These are phyloP conservation scores for Cercocebus atys DNA, from an alignment of 2,113 vertebrate genomes.

Conservation along the genomic window DNA sequence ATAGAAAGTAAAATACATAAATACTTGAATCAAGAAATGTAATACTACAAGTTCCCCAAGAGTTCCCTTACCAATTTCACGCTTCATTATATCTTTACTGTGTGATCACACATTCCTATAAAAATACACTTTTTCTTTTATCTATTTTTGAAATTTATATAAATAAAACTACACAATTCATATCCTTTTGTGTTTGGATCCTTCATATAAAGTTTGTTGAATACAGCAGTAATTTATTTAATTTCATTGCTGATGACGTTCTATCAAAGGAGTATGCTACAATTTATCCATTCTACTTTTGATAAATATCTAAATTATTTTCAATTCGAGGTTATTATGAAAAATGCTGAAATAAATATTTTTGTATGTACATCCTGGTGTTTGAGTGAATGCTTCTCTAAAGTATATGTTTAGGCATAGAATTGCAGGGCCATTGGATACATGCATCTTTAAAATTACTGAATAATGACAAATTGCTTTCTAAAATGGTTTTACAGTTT, in stretches of 20 bases:
- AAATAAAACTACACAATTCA: not conserved
- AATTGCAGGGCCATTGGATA: not conserved
- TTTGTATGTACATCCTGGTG: not conserved
- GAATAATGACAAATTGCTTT: not conserved
- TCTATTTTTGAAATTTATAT: not conserved
- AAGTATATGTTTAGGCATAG: not conserved
- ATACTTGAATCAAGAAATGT: not conserved
- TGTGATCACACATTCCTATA: not conserved
- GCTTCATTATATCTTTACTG: not conserved
- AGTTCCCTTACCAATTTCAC: not conserved
- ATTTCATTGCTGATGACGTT: not conserved
- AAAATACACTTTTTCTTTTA: not conserved
- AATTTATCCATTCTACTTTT: not conserved
- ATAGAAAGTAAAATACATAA: not conserved
- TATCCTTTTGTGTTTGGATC: not conserved
- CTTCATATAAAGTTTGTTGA: not conserved
- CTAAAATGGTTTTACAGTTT: not conserved
- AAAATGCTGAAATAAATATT: not conserved
- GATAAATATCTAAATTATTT: not conserved
- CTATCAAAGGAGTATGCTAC: not conserved
- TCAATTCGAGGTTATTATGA: not conserved
- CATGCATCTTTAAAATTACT: not conserved
- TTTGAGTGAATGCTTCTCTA: not conserved
- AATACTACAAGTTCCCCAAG: not conserved
- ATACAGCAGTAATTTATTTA: not conserved